Percentiles rank a stretch among this genome's conserved stretches.
These are phyloP conservation scores for Cercocebus atys DNA, from an alignment of 2,113 vertebrate genomes.

Conservation along the genomic window DNA sequence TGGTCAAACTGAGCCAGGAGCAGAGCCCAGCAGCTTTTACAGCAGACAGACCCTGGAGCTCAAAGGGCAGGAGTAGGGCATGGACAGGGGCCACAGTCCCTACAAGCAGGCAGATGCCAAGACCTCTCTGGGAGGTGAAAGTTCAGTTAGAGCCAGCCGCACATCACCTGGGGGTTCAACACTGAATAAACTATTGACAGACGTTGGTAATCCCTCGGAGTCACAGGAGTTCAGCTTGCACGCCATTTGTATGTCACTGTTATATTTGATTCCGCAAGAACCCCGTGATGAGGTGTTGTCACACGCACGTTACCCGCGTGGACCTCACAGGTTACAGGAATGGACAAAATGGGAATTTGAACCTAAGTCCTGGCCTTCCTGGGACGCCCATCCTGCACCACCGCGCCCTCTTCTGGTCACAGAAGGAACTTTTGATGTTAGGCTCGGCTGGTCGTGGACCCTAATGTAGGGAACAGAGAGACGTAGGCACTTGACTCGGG, in stretches of 20 bases:
- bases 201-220: too few relatives aligned
- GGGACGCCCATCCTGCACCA: background rate
- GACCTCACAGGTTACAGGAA: background rate
- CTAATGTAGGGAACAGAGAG: accelerated
- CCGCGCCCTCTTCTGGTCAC: constrained; percentile 31
- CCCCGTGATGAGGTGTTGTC: accelerated
- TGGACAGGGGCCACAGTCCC: accelerated
- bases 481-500: background rate
- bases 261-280: background rate
- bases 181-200: too few relatives aligned
- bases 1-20: background rate
- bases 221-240: background rate
- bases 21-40: background rate
- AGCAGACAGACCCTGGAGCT: too few relatives aligned
- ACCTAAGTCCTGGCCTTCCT: accelerated
- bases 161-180: accelerated
- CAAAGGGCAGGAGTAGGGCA: too few relatives aligned
- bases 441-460: accelerated
- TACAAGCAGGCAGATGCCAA: too few relatives aligned
- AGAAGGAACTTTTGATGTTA: background rate
- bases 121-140: accelerated
- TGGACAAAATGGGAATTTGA: background rate
- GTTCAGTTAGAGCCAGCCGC: accelerated
- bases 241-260: accelerated
- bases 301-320: accelerated